Evolutionary conservation across 2,888 invertebrate genomes (phyloP).

Genomic region (Syrista parreyssii): DNA sequence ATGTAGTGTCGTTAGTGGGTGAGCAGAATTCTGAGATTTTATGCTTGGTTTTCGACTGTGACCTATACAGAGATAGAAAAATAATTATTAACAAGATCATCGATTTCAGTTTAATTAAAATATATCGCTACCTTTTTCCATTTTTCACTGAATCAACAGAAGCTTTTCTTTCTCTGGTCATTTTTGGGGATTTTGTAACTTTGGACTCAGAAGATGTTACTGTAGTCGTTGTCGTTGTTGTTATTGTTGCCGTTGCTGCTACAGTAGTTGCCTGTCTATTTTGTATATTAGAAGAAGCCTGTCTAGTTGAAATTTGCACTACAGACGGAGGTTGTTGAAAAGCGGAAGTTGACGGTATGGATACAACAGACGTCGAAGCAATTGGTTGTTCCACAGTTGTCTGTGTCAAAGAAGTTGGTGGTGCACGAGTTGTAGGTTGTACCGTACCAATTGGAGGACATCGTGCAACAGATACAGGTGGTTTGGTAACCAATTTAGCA

Average conservation of each 20-base stretch:
- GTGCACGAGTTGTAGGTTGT: constrained; percentile 68
- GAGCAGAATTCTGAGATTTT: constrained; percentile 39
- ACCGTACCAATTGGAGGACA: constrained; percentile 71
- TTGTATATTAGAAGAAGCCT: not conserved
- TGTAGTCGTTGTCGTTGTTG: constrained; percentile 9
- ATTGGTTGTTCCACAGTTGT: not conserved
- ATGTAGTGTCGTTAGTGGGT: constrained; percentile 48
- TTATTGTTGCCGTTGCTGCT: constrained; percentile 5
- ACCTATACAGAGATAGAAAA: constrained; percentile 13
- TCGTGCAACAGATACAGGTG: constrained; percentile 62
- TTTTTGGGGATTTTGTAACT: constrained; percentile 43
- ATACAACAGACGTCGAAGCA: constrained; percentile 7
- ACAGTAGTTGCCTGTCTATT: not conserved
- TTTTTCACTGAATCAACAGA: constrained; percentile 47
- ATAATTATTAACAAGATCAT: not conserved
- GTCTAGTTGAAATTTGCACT: not conserved
- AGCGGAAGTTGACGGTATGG: constrained; percentile 12
- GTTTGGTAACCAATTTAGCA: constrained; percentile 74
- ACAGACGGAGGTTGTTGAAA: constrained; percentile 12
- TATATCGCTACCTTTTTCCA: constrained; percentile 39
- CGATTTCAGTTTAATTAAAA: not conserved
- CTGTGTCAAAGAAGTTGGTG: constrained; percentile 26
- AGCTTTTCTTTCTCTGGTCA: constrained; percentile 46
- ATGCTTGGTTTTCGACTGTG: constrained; percentile 45
- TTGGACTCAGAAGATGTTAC: constrained; percentile 33